Evolutionary conservation across 2,113 vertebrate species (phyloP).

Genomic region (Pantherophis guttatus): DNA sequence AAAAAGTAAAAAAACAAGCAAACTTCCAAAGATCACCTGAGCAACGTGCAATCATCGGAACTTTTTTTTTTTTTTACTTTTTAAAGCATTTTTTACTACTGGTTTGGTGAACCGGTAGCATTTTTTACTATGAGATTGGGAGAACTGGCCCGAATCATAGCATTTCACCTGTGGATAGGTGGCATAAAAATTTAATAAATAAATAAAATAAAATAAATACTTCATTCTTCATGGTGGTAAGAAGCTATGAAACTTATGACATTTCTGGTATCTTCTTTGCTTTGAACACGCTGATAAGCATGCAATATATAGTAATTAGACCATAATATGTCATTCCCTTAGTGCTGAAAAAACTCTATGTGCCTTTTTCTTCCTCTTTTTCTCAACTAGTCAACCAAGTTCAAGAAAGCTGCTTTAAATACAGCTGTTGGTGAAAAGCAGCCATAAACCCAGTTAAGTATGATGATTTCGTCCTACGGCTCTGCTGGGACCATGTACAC

Average conservation of each 20-base stretch:
- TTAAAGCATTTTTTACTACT: too few relatives aligned
- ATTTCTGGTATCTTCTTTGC: neutral
- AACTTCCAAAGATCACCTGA: too few relatives aligned
- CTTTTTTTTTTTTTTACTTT: too few relatives aligned
- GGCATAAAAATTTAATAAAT: neutral
- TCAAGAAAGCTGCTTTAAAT: neutral
- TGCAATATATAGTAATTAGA: neutral
- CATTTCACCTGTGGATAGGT: too few relatives aligned
- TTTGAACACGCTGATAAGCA: neutral
- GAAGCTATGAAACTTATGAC: neutral
- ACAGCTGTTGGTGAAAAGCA: neutral
- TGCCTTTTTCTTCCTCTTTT: neutral
- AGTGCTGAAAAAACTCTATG: neutral
- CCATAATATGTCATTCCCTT: neutral
- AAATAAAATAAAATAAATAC: neutral
- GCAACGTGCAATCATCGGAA: too few relatives aligned
- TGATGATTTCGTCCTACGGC: constrained; percentile 11
- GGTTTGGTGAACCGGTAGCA: too few relatives aligned
- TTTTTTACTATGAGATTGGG: too few relatives aligned
- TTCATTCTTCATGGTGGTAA: neutral
- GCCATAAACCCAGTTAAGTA: neutral
- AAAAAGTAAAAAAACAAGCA: too few relatives aligned
- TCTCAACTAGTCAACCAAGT: neutral
- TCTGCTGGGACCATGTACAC: constrained; percentile 10
- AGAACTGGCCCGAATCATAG: too few relatives aligned